Evolutionary conservation across 2,888 invertebrate genomes (phyloP).

Genomic region (Ormyrus rosae): DNA sequence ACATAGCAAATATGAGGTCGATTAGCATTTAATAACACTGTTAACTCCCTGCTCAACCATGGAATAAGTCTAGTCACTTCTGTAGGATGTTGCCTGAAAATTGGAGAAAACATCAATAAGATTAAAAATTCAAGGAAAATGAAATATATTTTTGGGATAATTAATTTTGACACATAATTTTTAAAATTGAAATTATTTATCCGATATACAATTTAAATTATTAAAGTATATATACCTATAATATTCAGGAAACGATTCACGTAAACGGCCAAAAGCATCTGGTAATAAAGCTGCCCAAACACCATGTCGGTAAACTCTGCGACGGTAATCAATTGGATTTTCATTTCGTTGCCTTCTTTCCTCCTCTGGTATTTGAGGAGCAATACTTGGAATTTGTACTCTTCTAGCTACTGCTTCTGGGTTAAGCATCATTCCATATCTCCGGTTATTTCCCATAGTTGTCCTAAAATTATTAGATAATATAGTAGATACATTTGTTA

Average conservation of each 20-base stretch:
- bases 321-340: constrained; percentile 65
- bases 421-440: constrained; percentile 76
- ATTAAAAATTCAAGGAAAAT: background rate
- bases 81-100: constrained; percentile 85
- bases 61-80: constrained; percentile 89
- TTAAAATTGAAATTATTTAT: too few species aligned
- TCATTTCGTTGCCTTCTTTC: constrained; percentile 64
- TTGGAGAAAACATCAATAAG: background rate
- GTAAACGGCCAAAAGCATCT: constrained; percentile 83
- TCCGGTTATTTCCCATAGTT: constrained; percentile 82
- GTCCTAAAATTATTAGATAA: constrained; percentile 78
- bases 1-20: constrained; percentile 82
- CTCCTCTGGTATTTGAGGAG: constrained; percentile 61
- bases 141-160: background rate
- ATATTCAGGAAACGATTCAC: constrained; percentile 86
- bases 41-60: constrained; percentile 92
- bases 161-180: too few species aligned
- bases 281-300: constrained; percentile 85
- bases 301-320: constrained; percentile 83
- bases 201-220: too few species aligned
- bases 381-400: constrained; percentile 65
- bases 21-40: constrained; percentile 83
- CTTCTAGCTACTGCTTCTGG: constrained; percentile 65
- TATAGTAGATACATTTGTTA: background rate
- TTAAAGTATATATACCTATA: constrained; percentile 79